These are phyloP conservation scores for Psilopogon haemacephalus DNA, from an alignment of 2,113 vertebrate genomes.

Conservation along the genomic window DNA sequence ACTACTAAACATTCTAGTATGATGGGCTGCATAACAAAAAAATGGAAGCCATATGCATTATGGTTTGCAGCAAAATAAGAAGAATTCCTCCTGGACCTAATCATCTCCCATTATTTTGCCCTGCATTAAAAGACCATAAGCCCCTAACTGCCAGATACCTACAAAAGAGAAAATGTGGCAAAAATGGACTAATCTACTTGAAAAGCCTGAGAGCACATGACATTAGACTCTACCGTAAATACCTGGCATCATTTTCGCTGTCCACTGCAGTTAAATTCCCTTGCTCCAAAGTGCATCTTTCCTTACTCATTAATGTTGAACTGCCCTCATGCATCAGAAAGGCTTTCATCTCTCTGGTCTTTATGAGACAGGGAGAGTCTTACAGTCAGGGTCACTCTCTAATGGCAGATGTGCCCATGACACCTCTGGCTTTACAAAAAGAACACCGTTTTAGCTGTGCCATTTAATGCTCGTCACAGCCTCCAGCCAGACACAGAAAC, in stretches of 20 bases:
- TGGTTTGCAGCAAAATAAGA: neutral
- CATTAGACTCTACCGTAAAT: neutral
- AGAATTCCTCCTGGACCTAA: neutral
- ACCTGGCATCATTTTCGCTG: neutral
- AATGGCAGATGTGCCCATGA: neutral
- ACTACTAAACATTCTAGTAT: neutral
- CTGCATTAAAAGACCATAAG: neutral
- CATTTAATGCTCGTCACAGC: neutral
- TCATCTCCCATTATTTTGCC: neutral
- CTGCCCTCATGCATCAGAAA: neutral
- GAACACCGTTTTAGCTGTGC: neutral
- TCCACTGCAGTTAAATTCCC: neutral
- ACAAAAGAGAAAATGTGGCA: neutral
- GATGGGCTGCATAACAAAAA: neutral
- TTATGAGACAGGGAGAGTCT: neutral
- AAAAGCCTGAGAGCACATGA: neutral
- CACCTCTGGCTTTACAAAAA: neutral
- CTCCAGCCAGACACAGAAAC: neutral
- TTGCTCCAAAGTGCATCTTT: neutral
- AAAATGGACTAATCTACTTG: neutral
- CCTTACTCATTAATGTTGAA: neutral
- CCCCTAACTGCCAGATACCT: neutral
- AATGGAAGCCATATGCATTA: neutral
- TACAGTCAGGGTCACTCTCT: neutral
- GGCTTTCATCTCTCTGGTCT: neutral